A percentile compares a stretch with the other conserved stretches of the same genome.
These are phyloP conservation scores for Muscicapa comitata DNA, from an alignment of 2,797 vertebrate genomes.

Conservation along the genomic window DNA sequence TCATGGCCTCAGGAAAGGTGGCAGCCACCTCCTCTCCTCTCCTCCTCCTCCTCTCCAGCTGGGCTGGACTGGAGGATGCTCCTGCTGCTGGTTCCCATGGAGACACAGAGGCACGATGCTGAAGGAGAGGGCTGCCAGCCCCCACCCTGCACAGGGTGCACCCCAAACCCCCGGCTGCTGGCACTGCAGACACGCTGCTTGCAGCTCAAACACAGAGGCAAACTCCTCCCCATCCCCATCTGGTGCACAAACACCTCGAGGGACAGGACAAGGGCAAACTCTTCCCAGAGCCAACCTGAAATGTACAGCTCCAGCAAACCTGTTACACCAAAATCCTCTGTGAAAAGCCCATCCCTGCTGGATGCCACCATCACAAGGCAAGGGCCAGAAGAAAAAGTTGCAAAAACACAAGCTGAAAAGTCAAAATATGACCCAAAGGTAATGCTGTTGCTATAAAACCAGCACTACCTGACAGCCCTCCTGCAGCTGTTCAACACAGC, in stretches of 20 bases:
- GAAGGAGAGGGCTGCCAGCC: neutral
- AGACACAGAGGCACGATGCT: slow-evolving; percentile 29
- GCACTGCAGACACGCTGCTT: neutral
- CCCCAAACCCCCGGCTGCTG: neutral
- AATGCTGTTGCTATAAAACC: neutral
- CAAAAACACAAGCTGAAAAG: neutral
- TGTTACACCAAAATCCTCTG: accelerated
- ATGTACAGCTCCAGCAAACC: accelerated
- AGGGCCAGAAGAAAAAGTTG: neutral
- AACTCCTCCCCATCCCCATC: neutral
- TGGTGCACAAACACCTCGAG: accelerated
- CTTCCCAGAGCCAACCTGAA: neutral
- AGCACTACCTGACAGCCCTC: neutral
- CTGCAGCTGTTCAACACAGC: neutral
- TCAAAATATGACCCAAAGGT: neutral
- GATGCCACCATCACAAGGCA: neutral
- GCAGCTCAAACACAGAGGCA: accelerated
- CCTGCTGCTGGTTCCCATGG: slow-evolving; percentile 74
- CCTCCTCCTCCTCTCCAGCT: neutral
- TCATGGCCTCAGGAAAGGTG: neutral
- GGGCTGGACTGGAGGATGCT: neutral
- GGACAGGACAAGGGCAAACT: neutral
- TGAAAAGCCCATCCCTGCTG: neutral
- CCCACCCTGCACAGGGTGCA: neutral
- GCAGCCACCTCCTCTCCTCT: neutral